A percentile compares a stretch with the other conserved stretches of the same genome.
These are phyloP conservation scores for Eupeodes latifasciatus DNA, from an alignment of 2,888 invertebrate genomes.

Conservation along the genomic window DNA sequence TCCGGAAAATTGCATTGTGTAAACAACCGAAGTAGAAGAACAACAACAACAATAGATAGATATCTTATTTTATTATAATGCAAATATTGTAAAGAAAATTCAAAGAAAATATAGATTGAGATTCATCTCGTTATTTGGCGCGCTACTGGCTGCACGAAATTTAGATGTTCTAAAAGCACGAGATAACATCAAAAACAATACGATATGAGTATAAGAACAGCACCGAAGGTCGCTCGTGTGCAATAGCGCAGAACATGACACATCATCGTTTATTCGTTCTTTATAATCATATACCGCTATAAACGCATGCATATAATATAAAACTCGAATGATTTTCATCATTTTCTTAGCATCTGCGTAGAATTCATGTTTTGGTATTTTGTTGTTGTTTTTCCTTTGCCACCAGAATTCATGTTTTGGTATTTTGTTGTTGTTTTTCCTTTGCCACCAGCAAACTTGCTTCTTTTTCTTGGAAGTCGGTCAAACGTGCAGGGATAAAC, in stretches of 20 bases:
- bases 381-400: conserved; percentile 1
- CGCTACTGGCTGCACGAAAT: conserved; percentile 25
- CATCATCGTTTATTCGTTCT: conserved; percentile 37
- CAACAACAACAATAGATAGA: not conserved
- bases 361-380: conserved; percentile 63
- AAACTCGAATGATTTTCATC: conserved; percentile 28
- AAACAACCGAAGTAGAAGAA: not conserved
- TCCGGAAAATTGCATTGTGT: conserved; percentile 32
- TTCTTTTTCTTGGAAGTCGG: conserved; percentile 41
- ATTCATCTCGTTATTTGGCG: conserved; percentile 1
- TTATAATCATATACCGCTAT: not conserved
- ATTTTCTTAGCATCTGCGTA: conserved; percentile 67
- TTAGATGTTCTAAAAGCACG: conserved; percentile 4
- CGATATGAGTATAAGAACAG: conserved; percentile 15
- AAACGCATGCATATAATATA: conserved; percentile 8
- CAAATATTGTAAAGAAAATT: conserved; percentile 45
- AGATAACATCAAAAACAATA: conserved; percentile 20
- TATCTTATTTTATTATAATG: conserved; percentile 10
- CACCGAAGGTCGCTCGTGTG: conserved; percentile 65
- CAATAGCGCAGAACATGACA: conserved; percentile 51
- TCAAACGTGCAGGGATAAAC: conserved; percentile 61
- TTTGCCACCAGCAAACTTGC: conserved; percentile 49
- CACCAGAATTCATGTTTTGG: too few relatives aligned
- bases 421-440: not conserved
- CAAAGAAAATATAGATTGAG: not conserved